Conservation (phyloP, 2,888 invertebrate species). For the Lomographa bimaculata region DNA sequence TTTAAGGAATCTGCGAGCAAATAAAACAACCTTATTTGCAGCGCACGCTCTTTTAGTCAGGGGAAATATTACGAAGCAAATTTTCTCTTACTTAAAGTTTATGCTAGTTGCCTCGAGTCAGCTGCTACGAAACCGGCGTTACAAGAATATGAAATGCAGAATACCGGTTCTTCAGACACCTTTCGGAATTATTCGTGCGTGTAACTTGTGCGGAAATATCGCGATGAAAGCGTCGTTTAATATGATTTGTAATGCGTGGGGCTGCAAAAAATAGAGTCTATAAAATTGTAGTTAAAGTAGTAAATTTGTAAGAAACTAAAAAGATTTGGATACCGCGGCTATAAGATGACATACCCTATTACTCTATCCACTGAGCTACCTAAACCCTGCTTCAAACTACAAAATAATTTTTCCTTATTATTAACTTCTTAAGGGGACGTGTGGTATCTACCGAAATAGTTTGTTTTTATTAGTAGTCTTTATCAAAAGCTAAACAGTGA, state of each 20-base stretch:
- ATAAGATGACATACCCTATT: too few relatives aligned
- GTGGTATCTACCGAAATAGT: too few relatives aligned
- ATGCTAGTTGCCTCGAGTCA: slow-evolving; percentile 68
- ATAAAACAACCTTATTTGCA: slow-evolving; percentile 58
- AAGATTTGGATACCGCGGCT: too few relatives aligned
- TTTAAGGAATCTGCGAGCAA: slow-evolving; percentile 48
- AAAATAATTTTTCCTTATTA: too few relatives aligned
- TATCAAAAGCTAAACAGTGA: too few relatives aligned
- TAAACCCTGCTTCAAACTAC: too few relatives aligned
- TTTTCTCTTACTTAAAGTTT: slow-evolving; percentile 66
- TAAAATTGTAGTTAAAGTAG: too few relatives aligned
- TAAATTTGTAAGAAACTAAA: too few relatives aligned
- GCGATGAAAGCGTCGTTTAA: slow-evolving; percentile 17
- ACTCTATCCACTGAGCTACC: too few relatives aligned
- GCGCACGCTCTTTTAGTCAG: slow-evolving; percentile 55
- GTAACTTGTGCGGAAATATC: slow-evolving; percentile 24
- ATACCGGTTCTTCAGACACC: slow-evolving; percentile 44
- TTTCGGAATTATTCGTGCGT: slow-evolving; percentile 54
- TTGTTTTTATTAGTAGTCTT: too few relatives aligned
- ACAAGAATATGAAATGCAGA: slow-evolving; percentile 52
- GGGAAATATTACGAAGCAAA: slow-evolving; percentile 64
- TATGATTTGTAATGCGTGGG: slow-evolving; percentile 15
- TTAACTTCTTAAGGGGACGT: too few relatives aligned
- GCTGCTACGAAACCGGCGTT: slow-evolving; percentile 57
- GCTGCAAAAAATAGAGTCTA: too few relatives aligned